phyloP scores from a whole-genome alignment of 2,113 vertebrate genomes.

The Clarias macrocephalus region DNA sequence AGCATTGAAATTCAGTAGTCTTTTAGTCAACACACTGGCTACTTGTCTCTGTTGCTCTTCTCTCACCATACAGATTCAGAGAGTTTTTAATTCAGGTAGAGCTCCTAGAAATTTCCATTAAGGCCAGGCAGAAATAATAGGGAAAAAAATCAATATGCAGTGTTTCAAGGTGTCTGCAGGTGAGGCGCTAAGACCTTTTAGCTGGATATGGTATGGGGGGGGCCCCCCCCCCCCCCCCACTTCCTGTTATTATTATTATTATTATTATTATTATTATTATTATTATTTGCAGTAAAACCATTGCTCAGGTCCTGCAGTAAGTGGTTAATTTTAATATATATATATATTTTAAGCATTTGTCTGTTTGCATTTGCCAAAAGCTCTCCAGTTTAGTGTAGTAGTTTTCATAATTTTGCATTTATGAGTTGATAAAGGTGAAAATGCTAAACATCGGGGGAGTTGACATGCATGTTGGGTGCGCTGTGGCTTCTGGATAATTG shows the following conservation, averaged over 20 bases:
- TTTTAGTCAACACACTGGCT: slow-evolving; percentile 62
- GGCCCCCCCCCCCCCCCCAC: too few species aligned
- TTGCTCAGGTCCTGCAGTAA: not conserved
- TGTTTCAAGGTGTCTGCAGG: not conserved
- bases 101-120: slow-evolving; percentile 53
- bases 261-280: not conserved
- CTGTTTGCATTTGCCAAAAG: slow-evolving; percentile 58
- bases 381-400: slow-evolving; percentile 58
- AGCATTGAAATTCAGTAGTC: slow-evolving; percentile 75
- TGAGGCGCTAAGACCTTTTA: not conserved
- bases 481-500: slow-evolving; percentile 62
- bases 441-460: slow-evolving; percentile 24
- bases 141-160: slow-evolving; percentile 4
- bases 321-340: not conserved
- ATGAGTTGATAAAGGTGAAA: slow-evolving; percentile 33
- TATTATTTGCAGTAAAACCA: not conserved
- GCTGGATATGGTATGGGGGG: not conserved
- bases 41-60: slow-evolving; percentile 58
- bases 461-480: slow-evolving; percentile 41
- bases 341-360: slow-evolving; percentile 49
- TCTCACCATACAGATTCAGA: slow-evolving; percentile 67
- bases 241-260: not conserved
- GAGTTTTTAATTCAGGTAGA: slow-evolving; percentile 73
- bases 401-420: slow-evolving; percentile 53
- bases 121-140: slow-evolving; percentile 32